These are phyloP conservation scores for Catocala nupta DNA, from an alignment of 2,888 invertebrate species.

Conservation along the genomic window DNA sequence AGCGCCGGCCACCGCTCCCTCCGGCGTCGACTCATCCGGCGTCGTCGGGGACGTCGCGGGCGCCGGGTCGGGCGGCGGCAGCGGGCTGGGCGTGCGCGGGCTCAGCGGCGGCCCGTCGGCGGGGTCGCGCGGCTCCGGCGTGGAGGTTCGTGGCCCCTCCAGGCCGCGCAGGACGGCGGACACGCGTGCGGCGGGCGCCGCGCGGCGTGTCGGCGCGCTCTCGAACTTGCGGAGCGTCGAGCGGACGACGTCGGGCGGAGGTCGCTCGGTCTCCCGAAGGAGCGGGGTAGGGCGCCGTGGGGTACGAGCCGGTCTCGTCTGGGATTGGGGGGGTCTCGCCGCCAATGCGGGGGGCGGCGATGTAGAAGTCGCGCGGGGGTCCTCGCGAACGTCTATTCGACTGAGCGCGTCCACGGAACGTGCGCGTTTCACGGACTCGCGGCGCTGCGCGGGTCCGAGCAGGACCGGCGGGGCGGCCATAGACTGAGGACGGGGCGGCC, in stretches of 20 bases:
- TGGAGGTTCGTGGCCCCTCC: constrained; percentile 67
- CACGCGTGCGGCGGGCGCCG: constrained; percentile 83
- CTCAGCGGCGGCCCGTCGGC: constrained; percentile 59
- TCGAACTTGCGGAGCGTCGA: constrained; percentile 95
- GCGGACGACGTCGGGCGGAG: constrained; percentile 96
- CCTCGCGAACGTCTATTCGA: constrained; percentile 88
- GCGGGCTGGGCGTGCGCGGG: constrained; percentile 65
- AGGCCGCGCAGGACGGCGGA: constrained; percentile 75
- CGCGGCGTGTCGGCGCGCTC: constrained; percentile 87
- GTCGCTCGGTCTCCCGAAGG: constrained; percentile 86
- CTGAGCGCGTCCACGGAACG: constrained; percentile 95
- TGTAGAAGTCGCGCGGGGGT: constrained; percentile 89
- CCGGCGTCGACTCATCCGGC: constrained; percentile 56
- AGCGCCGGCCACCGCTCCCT: constrained; percentile 60
- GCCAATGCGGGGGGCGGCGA: constrained; percentile 72
- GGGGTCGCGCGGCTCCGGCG: constrained; percentile 68
- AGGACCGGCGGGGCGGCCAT: constrained; percentile 62
- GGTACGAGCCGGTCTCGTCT: constrained; percentile 83
- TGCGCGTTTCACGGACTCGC: constrained; percentile 92
- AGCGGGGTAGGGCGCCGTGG: constrained; percentile 82
- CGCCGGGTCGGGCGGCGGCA: constrained; percentile 86
- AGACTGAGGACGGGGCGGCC: constrained; percentile 68
- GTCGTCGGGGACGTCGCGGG: constrained; percentile 74
- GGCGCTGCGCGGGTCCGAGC: constrained; percentile 71
- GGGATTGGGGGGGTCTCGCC: constrained; percentile 79